Conservation (phyloP, 2,888 invertebrate species). For the Napeogenes sylphis region DNA sequence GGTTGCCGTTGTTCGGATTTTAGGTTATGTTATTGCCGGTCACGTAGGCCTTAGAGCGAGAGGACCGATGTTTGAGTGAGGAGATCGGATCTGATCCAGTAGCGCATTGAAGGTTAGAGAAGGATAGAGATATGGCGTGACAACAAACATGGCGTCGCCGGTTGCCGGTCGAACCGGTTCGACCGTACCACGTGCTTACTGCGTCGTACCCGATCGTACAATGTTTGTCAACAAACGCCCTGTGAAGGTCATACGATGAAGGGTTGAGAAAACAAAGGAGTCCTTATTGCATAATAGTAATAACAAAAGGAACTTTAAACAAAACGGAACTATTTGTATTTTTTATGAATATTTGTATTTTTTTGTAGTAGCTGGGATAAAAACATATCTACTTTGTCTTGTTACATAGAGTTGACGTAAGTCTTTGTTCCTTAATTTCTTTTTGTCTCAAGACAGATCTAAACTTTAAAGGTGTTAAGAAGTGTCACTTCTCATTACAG, state of each 20-base stretch:
- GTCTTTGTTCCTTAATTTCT: background rate
- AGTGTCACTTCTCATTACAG: background rate
- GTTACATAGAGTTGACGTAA: background rate
- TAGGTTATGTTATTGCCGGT: constrained; percentile 70
- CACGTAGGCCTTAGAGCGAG: constrained; percentile 67
- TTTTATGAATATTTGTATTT: constrained; percentile 6
- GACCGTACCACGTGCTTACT: constrained; percentile 69
- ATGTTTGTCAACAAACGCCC: constrained; percentile 76
- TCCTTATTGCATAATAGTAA: constrained; percentile 49
- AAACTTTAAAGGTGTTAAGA: background rate
- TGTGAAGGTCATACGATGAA: constrained; percentile 69
- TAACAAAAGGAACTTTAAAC: constrained; percentile 25
- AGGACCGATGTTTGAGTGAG: constrained; percentile 43
- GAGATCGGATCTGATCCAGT: constrained; percentile 35
- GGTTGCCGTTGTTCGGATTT: constrained; percentile 17
- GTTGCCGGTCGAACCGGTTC: constrained; percentile 70
- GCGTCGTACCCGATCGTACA: constrained; percentile 60
- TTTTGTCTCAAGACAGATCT: background rate
- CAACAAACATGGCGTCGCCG: constrained; percentile 74
- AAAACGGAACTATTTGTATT: constrained; percentile 21
- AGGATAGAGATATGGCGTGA: constrained; percentile 66
- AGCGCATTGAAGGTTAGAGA: constrained; percentile 42
- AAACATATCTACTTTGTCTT: background rate
- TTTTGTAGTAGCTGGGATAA: constrained; percentile 3
- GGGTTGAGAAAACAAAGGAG: constrained; percentile 62